Conservation (phyloP, 2,888 invertebrate species). For the Drosophila mimica region DNA sequence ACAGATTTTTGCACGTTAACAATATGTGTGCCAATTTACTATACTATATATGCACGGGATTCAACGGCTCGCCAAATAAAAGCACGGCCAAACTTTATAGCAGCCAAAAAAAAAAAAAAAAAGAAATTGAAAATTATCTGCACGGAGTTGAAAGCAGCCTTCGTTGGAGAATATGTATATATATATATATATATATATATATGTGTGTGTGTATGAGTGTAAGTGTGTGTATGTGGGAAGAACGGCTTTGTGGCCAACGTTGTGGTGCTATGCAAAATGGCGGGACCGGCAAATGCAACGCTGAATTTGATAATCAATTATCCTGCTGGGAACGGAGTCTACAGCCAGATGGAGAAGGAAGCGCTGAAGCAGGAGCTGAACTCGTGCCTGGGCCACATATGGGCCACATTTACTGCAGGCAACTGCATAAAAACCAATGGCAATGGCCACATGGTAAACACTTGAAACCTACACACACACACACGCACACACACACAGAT, state of each 20-base stretch:
- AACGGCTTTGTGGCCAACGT: conserved; percentile 41
- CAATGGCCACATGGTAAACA: conserved; percentile 36
- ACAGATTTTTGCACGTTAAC: conserved; percentile 75
- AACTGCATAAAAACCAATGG: conserved; percentile 46
- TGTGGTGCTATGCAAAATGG: conserved; percentile 47
- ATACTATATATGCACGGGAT: conserved; percentile 11
- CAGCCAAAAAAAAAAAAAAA: conserved; percentile 23
- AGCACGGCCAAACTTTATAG: conserved; percentile 43
- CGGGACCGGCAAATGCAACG: conserved; percentile 60
- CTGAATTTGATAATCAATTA: conserved; percentile 80
- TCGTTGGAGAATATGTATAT: conserved; percentile 4
- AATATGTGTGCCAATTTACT: conserved; percentile 60
- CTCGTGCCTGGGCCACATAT: conserved; percentile 46
- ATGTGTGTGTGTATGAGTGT: conserved; percentile 1
- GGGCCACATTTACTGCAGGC: conserved; percentile 56
- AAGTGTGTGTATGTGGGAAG: conserved; percentile 19
- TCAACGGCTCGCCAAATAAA: conserved; percentile 57
- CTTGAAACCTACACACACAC: conserved; percentile 2
- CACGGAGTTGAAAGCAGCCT: conserved; percentile 16
- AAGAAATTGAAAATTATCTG: conserved; percentile 14
- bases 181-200: neutral
- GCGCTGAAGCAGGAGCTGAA: neutral
- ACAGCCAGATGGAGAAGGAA: neutral
- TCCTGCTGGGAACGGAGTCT: conserved; percentile 38
- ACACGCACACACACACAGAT: conserved; percentile 13